Percentiles rank a stretch among this genome's conserved stretches.
phyloP scores from a whole-genome alignment of 2,797 vertebrate genomes.

The Erethizon dorsatum region DNA sequence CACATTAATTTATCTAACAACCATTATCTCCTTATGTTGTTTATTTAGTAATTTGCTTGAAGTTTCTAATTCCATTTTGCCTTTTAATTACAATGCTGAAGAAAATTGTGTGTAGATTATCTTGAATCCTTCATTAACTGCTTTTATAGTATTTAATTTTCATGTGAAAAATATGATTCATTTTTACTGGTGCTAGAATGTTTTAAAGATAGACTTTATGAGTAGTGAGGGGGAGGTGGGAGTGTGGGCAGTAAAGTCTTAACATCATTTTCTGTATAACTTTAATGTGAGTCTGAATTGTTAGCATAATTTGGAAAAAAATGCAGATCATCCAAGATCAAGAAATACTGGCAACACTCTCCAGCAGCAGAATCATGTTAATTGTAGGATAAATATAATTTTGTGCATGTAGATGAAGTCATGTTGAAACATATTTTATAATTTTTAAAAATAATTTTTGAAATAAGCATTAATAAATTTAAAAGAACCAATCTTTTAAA shows the following conservation, averaged over 20 bases:
- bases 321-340: background rate
- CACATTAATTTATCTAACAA: background rate
- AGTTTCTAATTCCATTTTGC: slow-evolving; percentile 26
- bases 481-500: background rate
- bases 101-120: background rate
- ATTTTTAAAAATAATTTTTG: background rate
- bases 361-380: background rate
- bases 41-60: slow-evolving; percentile 22
- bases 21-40: background rate
- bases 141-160: slow-evolving; percentile 1
- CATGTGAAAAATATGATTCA: background rate
- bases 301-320: background rate
- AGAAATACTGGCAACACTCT: background rate
- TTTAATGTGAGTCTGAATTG: background rate
- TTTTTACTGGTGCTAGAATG: background rate
- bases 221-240: too few species aligned
- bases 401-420: background rate
- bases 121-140: background rate
- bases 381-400: background rate
- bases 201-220: background rate
- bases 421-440: background rate
- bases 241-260: background rate
- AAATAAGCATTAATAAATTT: background rate
- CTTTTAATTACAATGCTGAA: slow-evolving; percentile 27
- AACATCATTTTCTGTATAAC: background rate